Evolutionary conservation across 2,113 vertebrate genomes (phyloP), one percentile per base, ranked within the genome.

Genomic region (Scomber scombrus): DNA sequence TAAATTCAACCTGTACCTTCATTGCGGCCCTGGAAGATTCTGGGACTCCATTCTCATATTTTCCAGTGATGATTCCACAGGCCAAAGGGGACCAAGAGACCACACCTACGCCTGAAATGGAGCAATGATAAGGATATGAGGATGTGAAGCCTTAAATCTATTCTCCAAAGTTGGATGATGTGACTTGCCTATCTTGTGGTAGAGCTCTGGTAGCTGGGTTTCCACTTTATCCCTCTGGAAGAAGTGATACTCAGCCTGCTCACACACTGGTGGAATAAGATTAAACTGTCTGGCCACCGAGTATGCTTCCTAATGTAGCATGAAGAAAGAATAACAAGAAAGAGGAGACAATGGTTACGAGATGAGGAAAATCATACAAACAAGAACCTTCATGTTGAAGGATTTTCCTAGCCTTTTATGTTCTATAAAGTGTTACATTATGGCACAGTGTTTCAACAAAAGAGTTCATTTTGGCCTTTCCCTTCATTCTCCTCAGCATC

Each of bases 181-280:
- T 84, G 29, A 83, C 79, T 86, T 92, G 97, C 98, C 98, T 78
- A 99, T 99, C 92, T 99, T 99, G 86, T 99, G 98, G 72, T 99
- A 99, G 47, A 99, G 80, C 71, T 99, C 98, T 0, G 98, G 98
- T 66, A 99, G 93, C 87, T 99, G 98, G 66, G 97, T 96, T 92
- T 99, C 98, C 75, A 99, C 98, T 90, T 99, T 99, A 70, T 99
- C 98, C 84, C 98, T 95, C 75, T 99, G 98, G 93, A 98, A 99
- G 71, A 99, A 97, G 26, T 99, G 97, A 67, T 99, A 99, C 73
- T 99, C 98, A 0, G 98, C 98, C 89, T 99, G 98, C 46, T 99
- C 98, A 52, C 98, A 99, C 62, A 99, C 98, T 0, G 98, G 98
- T 0, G 98, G 98, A 78, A 99, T 99, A 86, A 99, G 95, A 87